Evolutionary conservation across 37 sponge, comb jelly and placozoan genomes (phyloP).

Genomic region (Eunapius fragilis): DNA sequence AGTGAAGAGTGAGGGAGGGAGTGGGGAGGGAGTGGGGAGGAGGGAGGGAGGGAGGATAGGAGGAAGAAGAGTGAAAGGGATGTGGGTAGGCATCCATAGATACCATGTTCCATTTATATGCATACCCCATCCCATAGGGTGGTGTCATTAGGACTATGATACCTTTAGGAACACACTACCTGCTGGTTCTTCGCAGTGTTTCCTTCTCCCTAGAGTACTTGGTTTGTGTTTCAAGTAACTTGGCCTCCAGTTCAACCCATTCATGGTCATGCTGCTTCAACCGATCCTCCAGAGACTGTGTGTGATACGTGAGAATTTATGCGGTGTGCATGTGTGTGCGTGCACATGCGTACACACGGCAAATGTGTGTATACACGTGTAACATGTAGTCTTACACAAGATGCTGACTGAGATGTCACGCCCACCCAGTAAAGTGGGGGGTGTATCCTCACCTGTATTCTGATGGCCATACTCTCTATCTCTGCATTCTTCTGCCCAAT

Average conservation of each 20-base stretch:
- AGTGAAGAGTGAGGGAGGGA: too few species aligned
- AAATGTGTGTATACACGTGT: too few species aligned
- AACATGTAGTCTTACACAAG: too few species aligned
- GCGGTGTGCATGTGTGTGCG: background rate
- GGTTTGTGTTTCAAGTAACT: conserved; percentile 39
- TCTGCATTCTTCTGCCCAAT: conserved; percentile 45
- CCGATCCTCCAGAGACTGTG: conserved; percentile 65
- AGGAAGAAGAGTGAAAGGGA: too few species aligned
- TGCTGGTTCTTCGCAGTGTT: conserved; percentile 41
- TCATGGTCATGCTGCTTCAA: conserved; percentile 35
- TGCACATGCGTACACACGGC: too few species aligned
- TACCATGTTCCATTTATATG: too few species aligned
- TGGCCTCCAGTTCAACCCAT: conserved; percentile 37
- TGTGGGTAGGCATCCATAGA: too few species aligned
- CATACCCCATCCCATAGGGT: too few species aligned
- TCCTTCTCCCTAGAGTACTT: conserved; percentile 64
- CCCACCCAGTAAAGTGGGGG: background rate
- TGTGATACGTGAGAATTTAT: background rate
- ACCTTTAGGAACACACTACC: conserved; percentile 1
- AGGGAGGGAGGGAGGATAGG: too few species aligned
- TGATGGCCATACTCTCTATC: conserved; percentile 38
- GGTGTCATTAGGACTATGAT: too few species aligned
- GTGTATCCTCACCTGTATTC: conserved; percentile 50
- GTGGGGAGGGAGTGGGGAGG: too few species aligned
- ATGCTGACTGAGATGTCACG: too few species aligned